Evolutionary conservation across 1,140 invertebrate genomes (phyloP).

Genomic region (Procambarus clarkii): DNA sequence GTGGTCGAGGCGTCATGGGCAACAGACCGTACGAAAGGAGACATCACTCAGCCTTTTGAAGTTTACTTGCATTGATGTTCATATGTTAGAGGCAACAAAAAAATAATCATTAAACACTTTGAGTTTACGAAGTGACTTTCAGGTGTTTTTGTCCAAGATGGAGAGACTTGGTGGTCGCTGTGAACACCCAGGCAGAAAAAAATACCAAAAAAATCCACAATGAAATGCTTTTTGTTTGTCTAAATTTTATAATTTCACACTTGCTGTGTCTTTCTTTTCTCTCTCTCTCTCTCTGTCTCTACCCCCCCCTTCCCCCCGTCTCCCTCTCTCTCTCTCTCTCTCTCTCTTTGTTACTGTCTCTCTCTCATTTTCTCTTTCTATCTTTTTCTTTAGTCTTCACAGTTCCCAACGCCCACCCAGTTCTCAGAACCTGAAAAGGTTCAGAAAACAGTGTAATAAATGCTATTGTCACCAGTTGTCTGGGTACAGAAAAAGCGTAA

Average conservation of each 20-base stretch:
- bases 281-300: not conserved
- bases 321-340: not conserved
- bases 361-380: too few relatives aligned
- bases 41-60: not conserved
- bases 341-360: too few relatives aligned
- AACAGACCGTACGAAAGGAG: not conserved
- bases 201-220: not conserved
- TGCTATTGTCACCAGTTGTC: too few relatives aligned
- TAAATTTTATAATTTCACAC: not conserved
- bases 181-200: too few relatives aligned
- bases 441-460: too few relatives aligned
- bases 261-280: not conserved
- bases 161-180: not conserved
- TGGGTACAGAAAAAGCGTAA: too few relatives aligned
- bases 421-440: too few relatives aligned
- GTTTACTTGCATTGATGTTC: not conserved
- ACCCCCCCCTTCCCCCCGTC: not conserved
- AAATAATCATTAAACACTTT: too few relatives aligned
- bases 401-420: too few relatives aligned
- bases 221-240: not conserved
- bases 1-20: not conserved
- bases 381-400: too few relatives aligned
- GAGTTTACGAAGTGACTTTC: not conserved
- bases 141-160: not conserved
- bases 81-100: not conserved